A percentile compares a stretch with the other conserved stretches of the same genome.
These are phyloP conservation scores for Hymenopus coronatus DNA, from an alignment of 2,888 invertebrate species.

Conservation along the genomic window DNA sequence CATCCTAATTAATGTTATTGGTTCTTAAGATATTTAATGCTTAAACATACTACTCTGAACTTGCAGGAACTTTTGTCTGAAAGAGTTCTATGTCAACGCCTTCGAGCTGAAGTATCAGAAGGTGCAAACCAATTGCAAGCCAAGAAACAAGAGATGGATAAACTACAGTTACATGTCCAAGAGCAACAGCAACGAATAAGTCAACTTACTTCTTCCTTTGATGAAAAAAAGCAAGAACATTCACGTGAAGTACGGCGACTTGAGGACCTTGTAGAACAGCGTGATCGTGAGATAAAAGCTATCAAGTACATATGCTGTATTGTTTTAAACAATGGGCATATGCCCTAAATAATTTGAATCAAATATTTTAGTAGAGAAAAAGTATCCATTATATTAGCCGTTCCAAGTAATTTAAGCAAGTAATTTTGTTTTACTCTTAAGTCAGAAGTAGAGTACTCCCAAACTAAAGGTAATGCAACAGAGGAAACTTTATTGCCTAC, in stretches of 20 bases:
- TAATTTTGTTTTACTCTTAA: too few relatives aligned
- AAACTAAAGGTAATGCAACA: too few relatives aligned
- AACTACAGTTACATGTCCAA: slow-evolving; percentile 37
- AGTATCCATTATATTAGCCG: too few relatives aligned
- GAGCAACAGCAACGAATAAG: slow-evolving; percentile 40
- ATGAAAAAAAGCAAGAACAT: slow-evolving; percentile 41
- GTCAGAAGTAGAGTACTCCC: too few relatives aligned
- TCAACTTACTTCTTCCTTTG: slow-evolving; percentile 40
- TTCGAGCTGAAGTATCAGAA: slow-evolving; percentile 41
- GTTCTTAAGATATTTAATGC: too few relatives aligned
- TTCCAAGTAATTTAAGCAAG: too few relatives aligned
- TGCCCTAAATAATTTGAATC: too few relatives aligned
- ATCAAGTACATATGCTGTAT: background rate
- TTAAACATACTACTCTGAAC: background rate
- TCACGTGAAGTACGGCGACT: slow-evolving; percentile 35
- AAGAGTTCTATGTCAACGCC: slow-evolving; percentile 37
- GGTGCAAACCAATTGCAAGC: slow-evolving; percentile 40
- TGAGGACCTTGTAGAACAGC: slow-evolving; percentile 1
- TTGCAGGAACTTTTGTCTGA: slow-evolving; percentile 40
- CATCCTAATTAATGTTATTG: too few relatives aligned
- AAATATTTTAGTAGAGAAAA: too few relatives aligned
- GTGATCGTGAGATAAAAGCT: slow-evolving; percentile 13
- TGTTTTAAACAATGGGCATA: too few relatives aligned
- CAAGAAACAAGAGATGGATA: slow-evolving; percentile 41
- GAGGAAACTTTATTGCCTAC: too few relatives aligned